Evolutionary conservation across 2,797 vertebrate species (phyloP), one percentile per base, ranked within the genome.

Genomic region (Scyliorhinus canicula): DNA sequence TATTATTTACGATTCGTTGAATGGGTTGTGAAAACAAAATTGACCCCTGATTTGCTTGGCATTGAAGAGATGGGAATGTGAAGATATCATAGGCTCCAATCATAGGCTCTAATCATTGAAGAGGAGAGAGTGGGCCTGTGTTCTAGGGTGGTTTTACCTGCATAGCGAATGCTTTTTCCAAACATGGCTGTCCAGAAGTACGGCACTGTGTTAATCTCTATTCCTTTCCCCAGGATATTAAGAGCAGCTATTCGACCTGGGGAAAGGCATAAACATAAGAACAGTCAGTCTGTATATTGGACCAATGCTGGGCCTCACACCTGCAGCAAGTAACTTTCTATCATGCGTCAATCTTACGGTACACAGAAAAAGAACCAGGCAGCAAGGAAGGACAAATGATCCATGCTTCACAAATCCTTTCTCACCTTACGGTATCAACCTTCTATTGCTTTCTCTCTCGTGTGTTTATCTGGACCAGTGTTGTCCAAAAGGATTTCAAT

Each of bases 151-250:
- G 40, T 0, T n/a, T 96, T 96, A 99, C 99, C 99, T 3, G 98
- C 98, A 0, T 99, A 99, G 95, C 99, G 98, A 95, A 99, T 98
- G 96, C 98, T 99, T 96, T 98, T 99, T 95, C 99, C 99, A 28
- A 99, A 99, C 99, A 99, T 98, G 8, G 99, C 98, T 0, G 99
- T 99, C 99, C 99, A 99, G 96, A 99, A 97, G 95, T 98, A 99
- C 0, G 99, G 99, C 96, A 99, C 98, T 0, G 99, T 99, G 97
- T 98, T 98, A 95, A 99, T 98, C 96, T 99, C 99, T 0, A 97
- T 96, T 95, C 98, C 96, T 2, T 98, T 98, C 16, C 98, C 99
- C 97, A 99, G 97, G 98, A 99, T 99, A 96, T 98, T 98, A 95
- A 99, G 98, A 0, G 99, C 99, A 0, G 98, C 98, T 0, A 99